A percentile compares a stretch with the other conserved stretches of the same genome.
phyloP scores from a whole-genome alignment of 2,888 invertebrate species.

The Acanthosepion lycidas region DNA sequence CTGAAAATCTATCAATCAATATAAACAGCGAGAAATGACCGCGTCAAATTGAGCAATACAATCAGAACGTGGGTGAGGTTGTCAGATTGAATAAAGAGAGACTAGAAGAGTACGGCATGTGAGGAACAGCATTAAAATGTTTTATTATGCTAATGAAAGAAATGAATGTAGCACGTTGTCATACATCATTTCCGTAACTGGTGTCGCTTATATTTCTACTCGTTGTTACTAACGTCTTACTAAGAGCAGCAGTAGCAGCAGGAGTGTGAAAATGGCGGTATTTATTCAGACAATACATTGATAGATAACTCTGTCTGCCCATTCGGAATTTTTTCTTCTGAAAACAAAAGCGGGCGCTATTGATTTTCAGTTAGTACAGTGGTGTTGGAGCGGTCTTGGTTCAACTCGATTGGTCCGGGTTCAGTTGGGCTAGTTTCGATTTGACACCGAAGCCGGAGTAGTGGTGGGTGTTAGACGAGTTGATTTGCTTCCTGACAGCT shows the following conservation, averaged over 20 bases:
- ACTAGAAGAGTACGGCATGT: no score
- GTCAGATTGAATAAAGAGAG: no score
- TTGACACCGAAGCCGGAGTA: background rate
- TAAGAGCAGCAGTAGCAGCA: background rate
- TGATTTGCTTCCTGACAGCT: background rate
- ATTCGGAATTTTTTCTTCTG: background rate
- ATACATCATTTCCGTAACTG: conserved; percentile 22
- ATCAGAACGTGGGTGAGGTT: background rate
- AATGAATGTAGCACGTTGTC: conserved; percentile 33
- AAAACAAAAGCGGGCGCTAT: background rate
- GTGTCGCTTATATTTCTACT: background rate
- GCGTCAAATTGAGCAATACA: background rate
- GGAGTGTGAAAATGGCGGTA: background rate
- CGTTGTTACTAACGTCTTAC: background rate
- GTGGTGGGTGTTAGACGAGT: background rate
- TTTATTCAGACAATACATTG: background rate
- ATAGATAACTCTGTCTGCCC: background rate
- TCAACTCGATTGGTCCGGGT: background rate
- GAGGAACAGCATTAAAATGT: background rate
- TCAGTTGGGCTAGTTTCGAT: background rate
- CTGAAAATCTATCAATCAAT: background rate
- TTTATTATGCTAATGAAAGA: conserved; percentile 33
- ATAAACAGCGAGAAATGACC: background rate
- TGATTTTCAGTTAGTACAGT: background rate
- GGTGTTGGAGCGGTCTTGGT: background rate